Conservation (phyloP, 23 tunicate genomes). For the Phallusia fumigata region DNA sequence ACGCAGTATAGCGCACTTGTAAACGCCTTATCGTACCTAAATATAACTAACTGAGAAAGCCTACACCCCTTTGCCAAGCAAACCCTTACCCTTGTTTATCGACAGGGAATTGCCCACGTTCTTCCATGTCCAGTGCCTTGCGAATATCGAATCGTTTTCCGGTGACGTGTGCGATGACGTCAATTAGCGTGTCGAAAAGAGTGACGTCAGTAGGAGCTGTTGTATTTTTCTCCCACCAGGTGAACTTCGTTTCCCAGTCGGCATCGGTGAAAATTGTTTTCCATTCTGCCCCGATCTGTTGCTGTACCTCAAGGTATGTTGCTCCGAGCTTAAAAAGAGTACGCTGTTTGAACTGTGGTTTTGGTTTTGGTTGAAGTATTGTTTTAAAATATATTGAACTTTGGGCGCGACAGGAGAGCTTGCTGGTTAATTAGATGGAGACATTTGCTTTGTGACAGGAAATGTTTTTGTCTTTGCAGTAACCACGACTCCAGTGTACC, state of each 20-base stretch:
- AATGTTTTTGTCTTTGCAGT: too few relatives aligned
- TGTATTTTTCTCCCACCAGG: slow-evolving; percentile 37
- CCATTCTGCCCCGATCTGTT: slow-evolving; percentile 36
- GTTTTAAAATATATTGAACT: too few relatives aligned
- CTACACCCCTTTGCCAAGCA: too few relatives aligned
- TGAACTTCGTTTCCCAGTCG: slow-evolving; percentile 70
- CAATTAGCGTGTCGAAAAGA: slow-evolving; percentile 43
- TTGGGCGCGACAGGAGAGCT: too few relatives aligned
- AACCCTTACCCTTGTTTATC: background rate
- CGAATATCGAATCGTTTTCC: slow-evolving; percentile 34
- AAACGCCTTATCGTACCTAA: too few relatives aligned
- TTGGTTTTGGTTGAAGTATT: too few relatives aligned
- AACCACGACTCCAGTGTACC: too few relatives aligned
- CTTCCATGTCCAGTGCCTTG: slow-evolving; percentile 22
- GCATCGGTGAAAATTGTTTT: slow-evolving; percentile 52
- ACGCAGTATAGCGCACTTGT: too few relatives aligned
- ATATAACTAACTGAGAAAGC: too few relatives aligned
- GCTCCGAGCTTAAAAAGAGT: slow-evolving; percentile 61
- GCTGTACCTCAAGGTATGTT: slow-evolving; percentile 71
- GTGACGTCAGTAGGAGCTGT: slow-evolving; percentile 22
- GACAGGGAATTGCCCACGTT: slow-evolving; percentile 19
- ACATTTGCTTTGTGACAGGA: too few relatives aligned
- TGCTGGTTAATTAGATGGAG: too few relatives aligned
- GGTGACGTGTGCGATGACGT: slow-evolving; percentile 51
- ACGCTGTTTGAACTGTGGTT: too few relatives aligned